Conservation (phyloP, 2,113 vertebrate genomes). For the Nibea albiflora region DNA sequence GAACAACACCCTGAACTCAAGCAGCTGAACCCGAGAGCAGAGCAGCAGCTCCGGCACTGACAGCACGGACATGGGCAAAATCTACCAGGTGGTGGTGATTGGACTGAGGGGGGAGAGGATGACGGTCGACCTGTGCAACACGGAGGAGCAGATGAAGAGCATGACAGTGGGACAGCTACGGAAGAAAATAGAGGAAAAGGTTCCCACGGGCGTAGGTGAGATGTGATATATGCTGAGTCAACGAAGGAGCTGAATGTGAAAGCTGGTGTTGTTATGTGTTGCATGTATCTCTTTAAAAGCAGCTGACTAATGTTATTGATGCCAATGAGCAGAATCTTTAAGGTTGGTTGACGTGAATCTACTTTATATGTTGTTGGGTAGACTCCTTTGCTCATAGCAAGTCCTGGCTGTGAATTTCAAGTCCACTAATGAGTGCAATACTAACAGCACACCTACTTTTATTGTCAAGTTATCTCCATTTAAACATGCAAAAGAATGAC, state of each 20-base stretch:
- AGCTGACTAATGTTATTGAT: not conserved
- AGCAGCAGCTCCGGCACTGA: fast-evolving
- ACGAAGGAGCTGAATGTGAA: too few species aligned
- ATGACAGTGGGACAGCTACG: conserved; percentile 73
- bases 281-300: too few species aligned
- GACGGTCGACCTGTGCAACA: conserved; percentile 71
- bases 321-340: not conserved
- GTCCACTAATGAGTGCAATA: too few species aligned
- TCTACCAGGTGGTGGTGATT: conserved; percentile 65
- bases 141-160: conserved; percentile 65
- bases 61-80: conserved; percentile 58
- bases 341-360: not conserved
- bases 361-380: not conserved
- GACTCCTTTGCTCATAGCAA: too few species aligned
- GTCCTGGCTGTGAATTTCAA: too few species aligned
- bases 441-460: too few species aligned
- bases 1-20: not conserved
- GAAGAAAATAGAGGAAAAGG: conserved; percentile 55
- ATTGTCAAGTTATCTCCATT: too few species aligned
- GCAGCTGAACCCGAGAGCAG: fast-evolving
- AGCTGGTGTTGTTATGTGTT: too few species aligned
- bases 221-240: too few species aligned
- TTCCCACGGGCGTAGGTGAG: conserved; percentile 21
- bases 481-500: too few species aligned
- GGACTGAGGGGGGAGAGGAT: conserved; percentile 67